These are phyloP conservation scores for Thera obeliscata DNA, from an alignment of 2,888 invertebrate species.

Conservation along the genomic window DNA sequence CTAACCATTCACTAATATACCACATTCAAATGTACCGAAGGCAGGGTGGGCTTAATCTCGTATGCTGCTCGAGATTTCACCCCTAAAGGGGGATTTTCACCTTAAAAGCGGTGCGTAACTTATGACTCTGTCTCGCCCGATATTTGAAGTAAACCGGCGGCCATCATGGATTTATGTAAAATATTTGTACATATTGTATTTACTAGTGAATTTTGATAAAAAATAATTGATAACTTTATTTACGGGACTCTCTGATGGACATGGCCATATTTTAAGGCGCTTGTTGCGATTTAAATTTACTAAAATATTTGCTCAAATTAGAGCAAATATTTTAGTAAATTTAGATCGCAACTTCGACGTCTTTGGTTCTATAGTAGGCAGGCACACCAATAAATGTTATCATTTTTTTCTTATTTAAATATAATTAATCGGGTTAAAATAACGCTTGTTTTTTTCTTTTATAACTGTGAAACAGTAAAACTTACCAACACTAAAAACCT, in stretches of 20 bases:
- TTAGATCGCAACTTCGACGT: too few species aligned
- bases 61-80: conserved; percentile 42
- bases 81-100: conserved; percentile 38
- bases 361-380: too few species aligned
- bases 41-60: conserved; percentile 42
- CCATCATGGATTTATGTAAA: conserved; percentile 2
- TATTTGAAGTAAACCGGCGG: conserved; percentile 18
- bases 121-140: conserved; percentile 39
- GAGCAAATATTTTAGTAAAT: too few species aligned
- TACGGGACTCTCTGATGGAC: too few species aligned
- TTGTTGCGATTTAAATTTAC: too few species aligned
- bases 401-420: too few species aligned
- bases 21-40: conserved; percentile 74
- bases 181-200: neutral
- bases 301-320: too few species aligned
- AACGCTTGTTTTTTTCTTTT: neutral
- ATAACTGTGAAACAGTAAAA: neutral
- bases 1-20: conserved; percentile 77
- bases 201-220: too few species aligned
- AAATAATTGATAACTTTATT: too few species aligned
- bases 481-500: neutral
- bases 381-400: too few species aligned
- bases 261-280: too few species aligned
- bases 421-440: too few species aligned
- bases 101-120: conserved; percentile 50